A percentile compares a stretch with the other conserved stretches of the same genome.
These are phyloP conservation scores for Parasteatoda lunata DNA, from an alignment of 2,888 invertebrate genomes.

Conservation along the genomic window DNA sequence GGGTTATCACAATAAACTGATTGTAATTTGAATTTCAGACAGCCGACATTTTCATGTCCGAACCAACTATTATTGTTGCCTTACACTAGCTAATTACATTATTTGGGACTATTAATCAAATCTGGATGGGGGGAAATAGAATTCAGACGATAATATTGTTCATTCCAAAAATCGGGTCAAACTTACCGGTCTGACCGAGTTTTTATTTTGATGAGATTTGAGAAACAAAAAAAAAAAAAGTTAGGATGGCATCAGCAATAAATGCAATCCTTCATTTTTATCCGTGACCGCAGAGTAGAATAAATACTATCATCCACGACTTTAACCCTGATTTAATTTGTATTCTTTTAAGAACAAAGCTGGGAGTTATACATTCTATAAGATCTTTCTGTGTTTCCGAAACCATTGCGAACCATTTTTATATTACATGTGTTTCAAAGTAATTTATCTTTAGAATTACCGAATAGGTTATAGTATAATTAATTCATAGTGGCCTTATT, in stretches of 20 bases:
- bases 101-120: conserved; percentile 61
- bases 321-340: conserved; percentile 53
- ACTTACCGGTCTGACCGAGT: conserved; percentile 35
- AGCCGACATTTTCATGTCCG: background rate
- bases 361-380: background rate
- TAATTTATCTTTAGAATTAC: conserved; percentile 11
- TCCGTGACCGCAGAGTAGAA: conserved; percentile 32
- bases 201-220: background rate
- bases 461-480: conserved; percentile 4
- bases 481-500: background rate
- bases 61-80: background rate
- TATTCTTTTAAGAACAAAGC: conserved; percentile 19
- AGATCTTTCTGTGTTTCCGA: background rate
- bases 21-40: no score
- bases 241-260: conserved; percentile 34
- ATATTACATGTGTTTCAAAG: conserved; percentile 1
- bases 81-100: conserved; percentile 53
- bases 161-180: conserved; percentile 32
- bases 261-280: background rate
- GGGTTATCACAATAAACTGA: background rate
- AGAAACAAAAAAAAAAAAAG: conserved; percentile 2
- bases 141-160: conserved; percentile 35
- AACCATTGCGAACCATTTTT: background rate
- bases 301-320: conserved; percentile 40
- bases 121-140: background rate